Evolutionary conservation across 2,888 invertebrate genomes (phyloP).

Genomic region (Calephelis perditalis): DNA sequence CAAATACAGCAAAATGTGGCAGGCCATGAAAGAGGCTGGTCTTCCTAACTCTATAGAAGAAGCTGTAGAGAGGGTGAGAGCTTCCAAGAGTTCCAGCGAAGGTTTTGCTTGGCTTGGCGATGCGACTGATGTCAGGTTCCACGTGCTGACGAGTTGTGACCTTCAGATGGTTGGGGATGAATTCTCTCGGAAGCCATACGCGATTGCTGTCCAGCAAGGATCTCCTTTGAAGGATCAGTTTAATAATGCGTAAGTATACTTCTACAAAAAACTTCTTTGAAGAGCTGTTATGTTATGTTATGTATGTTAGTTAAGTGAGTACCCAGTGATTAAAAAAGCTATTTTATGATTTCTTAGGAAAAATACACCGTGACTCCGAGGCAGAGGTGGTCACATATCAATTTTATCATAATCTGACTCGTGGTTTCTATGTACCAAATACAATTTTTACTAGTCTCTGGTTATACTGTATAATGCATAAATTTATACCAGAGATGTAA

Average conservation of each 20-base stretch:
- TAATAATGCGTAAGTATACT: conserved; percentile 90
- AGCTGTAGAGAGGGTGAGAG: conserved; percentile 83
- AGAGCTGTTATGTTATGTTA: too few species aligned
- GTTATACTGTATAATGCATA: too few species aligned
- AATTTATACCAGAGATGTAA: too few species aligned
- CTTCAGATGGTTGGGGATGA: conserved; percentile 96
- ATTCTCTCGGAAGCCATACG: conserved; percentile 97
- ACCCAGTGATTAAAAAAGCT: too few species aligned
- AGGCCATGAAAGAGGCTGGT: conserved; percentile 92
- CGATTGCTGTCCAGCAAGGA: conserved; percentile 97
- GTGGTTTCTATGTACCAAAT: too few species aligned
- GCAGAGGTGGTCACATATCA: too few species aligned
- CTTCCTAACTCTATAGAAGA: conserved; percentile 88
- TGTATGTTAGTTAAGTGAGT: too few species aligned
- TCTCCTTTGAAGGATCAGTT: conserved; percentile 96
- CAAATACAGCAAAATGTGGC: conserved; percentile 99
- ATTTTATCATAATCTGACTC: too few species aligned
- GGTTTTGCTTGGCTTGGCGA: conserved; percentile 97
- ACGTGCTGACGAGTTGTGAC: conserved; percentile 89
- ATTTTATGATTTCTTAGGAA: too few species aligned
- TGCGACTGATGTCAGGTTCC: conserved; percentile 93
- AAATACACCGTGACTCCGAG: too few species aligned
- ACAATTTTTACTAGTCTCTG: too few species aligned
- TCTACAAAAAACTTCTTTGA: too few species aligned
- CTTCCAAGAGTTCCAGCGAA: conserved; percentile 83